phyloP scores from a whole-genome alignment of 1,140 invertebrate genomes.

The Drosophila funebris region DNA sequence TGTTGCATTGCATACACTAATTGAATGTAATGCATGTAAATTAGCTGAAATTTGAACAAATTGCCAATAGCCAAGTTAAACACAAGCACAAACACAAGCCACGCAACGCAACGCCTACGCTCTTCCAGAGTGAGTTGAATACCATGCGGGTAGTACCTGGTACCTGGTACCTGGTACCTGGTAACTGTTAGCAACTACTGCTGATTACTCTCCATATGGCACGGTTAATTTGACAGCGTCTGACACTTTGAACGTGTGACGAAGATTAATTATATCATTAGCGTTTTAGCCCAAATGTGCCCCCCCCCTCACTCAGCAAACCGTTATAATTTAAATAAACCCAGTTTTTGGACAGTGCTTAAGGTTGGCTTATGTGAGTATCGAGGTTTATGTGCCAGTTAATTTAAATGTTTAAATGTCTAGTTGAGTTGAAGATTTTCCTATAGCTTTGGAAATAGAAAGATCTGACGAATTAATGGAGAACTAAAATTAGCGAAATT shows the following conservation, averaged over 20 bases:
- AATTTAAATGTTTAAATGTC: conserved; percentile 69
- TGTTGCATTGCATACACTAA: conserved; percentile 28
- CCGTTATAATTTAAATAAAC: conserved; percentile 59
- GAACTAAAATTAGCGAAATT: conserved; percentile 12
- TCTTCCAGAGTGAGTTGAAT: neutral
- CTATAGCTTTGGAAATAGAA: neutral
- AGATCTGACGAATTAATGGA: conserved; percentile 5
- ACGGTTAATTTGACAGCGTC: conserved; percentile 68
- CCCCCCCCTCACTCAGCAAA: neutral
- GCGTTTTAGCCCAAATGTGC: conserved; percentile 10
- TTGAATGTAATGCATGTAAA: conserved; percentile 43
- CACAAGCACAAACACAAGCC: too few relatives aligned
- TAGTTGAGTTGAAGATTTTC: conserved; percentile 54
- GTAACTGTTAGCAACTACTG: conserved; percentile 11
- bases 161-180: neutral
- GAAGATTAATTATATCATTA: conserved; percentile 76
- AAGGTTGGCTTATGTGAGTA: conserved; percentile 58
- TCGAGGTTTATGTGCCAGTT: conserved; percentile 70
- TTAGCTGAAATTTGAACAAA: conserved; percentile 35
- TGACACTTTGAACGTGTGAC: conserved; percentile 57
- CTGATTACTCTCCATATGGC: conserved; percentile 28
- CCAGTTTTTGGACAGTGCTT: conserved; percentile 37
- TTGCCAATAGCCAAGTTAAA: conserved; percentile 31
- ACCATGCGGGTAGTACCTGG: neutral
- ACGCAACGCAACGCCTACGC: neutral